These are phyloP conservation scores for Hybognathus amarus DNA, from an alignment of 2,797 vertebrate genomes.

Conservation along the genomic window DNA sequence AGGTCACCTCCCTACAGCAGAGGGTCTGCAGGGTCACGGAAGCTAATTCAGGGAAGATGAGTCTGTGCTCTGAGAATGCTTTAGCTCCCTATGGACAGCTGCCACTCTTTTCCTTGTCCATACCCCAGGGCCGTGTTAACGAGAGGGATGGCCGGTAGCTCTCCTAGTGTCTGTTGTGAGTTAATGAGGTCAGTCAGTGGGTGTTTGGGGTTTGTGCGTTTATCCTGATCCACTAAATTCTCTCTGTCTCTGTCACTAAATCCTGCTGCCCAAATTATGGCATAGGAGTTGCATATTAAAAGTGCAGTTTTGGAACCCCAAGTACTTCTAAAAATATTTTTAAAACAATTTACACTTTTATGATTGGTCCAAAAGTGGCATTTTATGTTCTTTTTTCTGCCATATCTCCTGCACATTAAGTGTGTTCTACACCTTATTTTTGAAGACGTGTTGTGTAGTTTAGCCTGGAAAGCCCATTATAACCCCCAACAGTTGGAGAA, in stretches of 20 bases:
- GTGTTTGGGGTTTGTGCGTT: conserved; percentile 16
- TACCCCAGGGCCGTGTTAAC: conserved; percentile 26
- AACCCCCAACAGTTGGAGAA: conserved; percentile 51
- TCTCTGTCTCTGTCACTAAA: background rate
- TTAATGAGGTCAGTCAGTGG: conserved; percentile 23
- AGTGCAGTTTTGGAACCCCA: background rate
- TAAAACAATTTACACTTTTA: background rate
- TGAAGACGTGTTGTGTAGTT: conserved; percentile 63
- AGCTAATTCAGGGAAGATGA: conserved; percentile 43
- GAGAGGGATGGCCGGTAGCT: conserved; percentile 26
- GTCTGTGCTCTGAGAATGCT: conserved; percentile 17
- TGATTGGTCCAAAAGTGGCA: background rate
- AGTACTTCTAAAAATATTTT: background rate
- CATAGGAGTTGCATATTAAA: background rate
- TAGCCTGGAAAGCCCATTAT: conserved; percentile 66
- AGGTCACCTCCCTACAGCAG: conserved; percentile 48
- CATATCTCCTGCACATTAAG: conserved; percentile 36
- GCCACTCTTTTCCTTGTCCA: conserved; percentile 34
- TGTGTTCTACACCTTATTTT: conserved; percentile 64
- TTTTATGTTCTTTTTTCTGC: background rate
- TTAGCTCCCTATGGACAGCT: conserved; percentile 41
- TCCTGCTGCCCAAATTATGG: background rate
- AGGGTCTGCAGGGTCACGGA: conserved; percentile 49
- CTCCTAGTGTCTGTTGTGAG: conserved; percentile 32
- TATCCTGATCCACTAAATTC: conserved; percentile 2